phyloP scores from a whole-genome alignment of 2,797 vertebrate genomes.

The Gymnothorax javanicus region DNA sequence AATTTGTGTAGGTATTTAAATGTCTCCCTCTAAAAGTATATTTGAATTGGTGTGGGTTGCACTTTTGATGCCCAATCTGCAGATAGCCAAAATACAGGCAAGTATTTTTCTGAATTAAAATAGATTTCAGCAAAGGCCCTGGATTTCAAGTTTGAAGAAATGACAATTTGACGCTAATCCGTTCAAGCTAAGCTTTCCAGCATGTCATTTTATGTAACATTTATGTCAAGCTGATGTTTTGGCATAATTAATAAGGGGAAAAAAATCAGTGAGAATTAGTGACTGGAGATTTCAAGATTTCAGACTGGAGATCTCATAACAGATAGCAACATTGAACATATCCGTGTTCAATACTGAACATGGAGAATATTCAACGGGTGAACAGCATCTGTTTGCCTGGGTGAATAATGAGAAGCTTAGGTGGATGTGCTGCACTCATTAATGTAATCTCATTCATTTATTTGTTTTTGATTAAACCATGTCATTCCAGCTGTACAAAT shows the following conservation, averaged over 20 bases:
- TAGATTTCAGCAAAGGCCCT: neutral
- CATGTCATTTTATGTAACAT: neutral
- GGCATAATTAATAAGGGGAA: slow-evolving; percentile 62
- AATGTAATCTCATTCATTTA: slow-evolving; percentile 51
- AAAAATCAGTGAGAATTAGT: slow-evolving; percentile 68
- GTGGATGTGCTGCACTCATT: slow-evolving; percentile 27
- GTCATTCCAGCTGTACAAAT: slow-evolving; percentile 58
- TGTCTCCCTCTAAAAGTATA: neutral
- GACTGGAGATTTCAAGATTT: slow-evolving; percentile 64
- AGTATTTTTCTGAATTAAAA: neutral
- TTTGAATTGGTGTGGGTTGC: neutral
- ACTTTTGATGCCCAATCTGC: neutral
- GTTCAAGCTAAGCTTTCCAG: neutral
- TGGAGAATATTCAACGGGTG: slow-evolving; percentile 51
- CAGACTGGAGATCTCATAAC: slow-evolving; percentile 58
- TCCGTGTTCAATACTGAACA: slow-evolving; percentile 25
- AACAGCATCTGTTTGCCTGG: slow-evolving; percentile 50
- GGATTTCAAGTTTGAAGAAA: neutral
- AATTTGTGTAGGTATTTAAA: neutral
- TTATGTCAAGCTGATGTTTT: slow-evolving; percentile 13
- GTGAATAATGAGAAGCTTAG: neutral
- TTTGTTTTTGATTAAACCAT: slow-evolving; percentile 58
- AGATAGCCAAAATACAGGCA: neutral
- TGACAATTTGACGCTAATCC: neutral
- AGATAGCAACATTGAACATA: slow-evolving; percentile 48